Percentiles rank a stretch among this genome's conserved stretches.
Conservation (phyloP, 2,888 invertebrate genomes). For the Drosophila mulleri region DNA sequence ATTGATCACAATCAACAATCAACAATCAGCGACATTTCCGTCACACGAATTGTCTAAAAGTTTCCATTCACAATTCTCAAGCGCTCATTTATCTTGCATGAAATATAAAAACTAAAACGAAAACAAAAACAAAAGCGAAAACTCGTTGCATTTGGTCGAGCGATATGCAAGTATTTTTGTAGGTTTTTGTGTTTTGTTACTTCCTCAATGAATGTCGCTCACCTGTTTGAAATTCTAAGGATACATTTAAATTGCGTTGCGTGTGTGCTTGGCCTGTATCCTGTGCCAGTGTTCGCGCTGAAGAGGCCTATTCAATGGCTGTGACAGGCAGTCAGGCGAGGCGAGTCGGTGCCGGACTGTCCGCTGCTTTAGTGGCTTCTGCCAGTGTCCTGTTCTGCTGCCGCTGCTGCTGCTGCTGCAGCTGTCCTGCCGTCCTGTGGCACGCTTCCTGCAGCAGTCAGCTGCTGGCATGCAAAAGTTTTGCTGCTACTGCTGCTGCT, state of each 20-base stretch:
- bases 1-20: slow-evolving; percentile 8
- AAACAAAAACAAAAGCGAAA: neutral
- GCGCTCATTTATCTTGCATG: slow-evolving; percentile 2
- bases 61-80: slow-evolving; percentile 16
- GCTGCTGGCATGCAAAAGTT: slow-evolving; percentile 68
- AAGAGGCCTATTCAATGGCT: slow-evolving; percentile 67
- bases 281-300: slow-evolving; percentile 61
- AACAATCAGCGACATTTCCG: slow-evolving; percentile 1
- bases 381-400: slow-evolving; percentile 15
- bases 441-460: slow-evolving; percentile 75
- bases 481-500: slow-evolving; percentile 27
- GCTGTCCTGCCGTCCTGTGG: slow-evolving; percentile 45
- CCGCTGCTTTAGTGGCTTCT: slow-evolving; percentile 31
- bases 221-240: slow-evolving; percentile 80
- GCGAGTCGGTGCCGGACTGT: slow-evolving; percentile 56
- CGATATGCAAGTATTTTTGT: slow-evolving; percentile 8
- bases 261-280: slow-evolving; percentile 64
- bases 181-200: slow-evolving; percentile 26
- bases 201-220: slow-evolving; percentile 62
- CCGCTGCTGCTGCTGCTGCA: slow-evolving; percentile 19
- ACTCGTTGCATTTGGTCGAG: slow-evolving; percentile 13
- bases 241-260: slow-evolving; percentile 77
- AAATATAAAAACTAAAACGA: neutral
- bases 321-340: slow-evolving; percentile 48
- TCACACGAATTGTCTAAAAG: slow-evolving; percentile 12